phyloP scores from a whole-genome alignment of 1,140 invertebrate species.

The Atta colombica region DNA sequence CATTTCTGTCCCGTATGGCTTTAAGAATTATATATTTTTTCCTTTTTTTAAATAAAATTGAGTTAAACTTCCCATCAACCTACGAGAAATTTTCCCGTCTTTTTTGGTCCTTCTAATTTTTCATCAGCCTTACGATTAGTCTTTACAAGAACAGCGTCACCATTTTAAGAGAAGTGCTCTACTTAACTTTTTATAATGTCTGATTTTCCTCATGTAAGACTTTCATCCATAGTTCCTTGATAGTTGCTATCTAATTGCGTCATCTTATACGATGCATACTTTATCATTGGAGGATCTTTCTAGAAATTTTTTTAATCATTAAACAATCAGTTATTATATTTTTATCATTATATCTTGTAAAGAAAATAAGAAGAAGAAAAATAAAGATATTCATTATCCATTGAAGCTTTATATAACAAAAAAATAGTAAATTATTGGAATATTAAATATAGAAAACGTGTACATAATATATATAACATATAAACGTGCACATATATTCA shows the following conservation, averaged over 20 bases:
- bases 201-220: neutral
- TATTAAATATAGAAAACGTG: too few relatives aligned
- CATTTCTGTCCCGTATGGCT: constrained; percentile 7
- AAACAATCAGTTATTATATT: constrained; percentile 3
- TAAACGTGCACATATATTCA: neutral
- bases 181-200: constrained; percentile 36
- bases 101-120: constrained; percentile 41
- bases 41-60: constrained; percentile 30
- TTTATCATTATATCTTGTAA: neutral
- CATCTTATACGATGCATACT: constrained; percentile 20
- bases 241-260: constrained; percentile 32
- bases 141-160: constrained; percentile 20
- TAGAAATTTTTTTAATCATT: neutral
- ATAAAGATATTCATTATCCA: neutral
- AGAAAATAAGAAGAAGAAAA: neutral
- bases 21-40: constrained; percentile 4
- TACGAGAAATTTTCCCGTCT: constrained; percentile 34
- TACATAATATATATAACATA: neutral
- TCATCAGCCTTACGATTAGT: constrained; percentile 51
- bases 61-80: constrained; percentile 34
- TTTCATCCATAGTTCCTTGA: constrained; percentile 15
- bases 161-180: constrained; percentile 26
- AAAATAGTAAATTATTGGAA: neutral
- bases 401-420: neutral
- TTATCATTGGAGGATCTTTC: neutral